Conservation (phyloP, 2,888 invertebrate genomes). For the Mesoligia furuncula region DNA sequence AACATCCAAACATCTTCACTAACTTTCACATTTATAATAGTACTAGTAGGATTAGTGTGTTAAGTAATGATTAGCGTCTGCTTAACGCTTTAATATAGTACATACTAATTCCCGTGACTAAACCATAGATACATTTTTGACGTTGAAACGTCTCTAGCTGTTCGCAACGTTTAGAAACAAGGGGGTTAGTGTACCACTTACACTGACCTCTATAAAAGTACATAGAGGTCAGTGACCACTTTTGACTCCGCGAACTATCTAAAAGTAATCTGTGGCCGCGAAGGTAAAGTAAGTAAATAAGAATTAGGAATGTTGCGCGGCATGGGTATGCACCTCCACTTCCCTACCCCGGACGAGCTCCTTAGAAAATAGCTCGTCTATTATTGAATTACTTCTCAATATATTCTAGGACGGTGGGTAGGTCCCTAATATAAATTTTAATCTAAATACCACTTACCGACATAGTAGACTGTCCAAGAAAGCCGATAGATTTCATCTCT, state of each 20-base stretch:
- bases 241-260: no score
- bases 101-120: background rate
- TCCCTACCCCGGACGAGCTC: background rate
- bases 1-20: no score
- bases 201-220: no score
- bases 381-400: background rate
- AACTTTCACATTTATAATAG: no score
- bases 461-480: slow-evolving; percentile 76
- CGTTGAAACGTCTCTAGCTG: background rate
- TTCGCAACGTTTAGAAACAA: background rate
- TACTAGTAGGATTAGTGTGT: no score
- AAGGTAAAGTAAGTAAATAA: background rate
- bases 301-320: background rate
- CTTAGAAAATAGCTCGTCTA: background rate
- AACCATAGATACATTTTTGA: background rate
- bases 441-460: slow-evolving; percentile 72
- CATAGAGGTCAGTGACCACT: no score
- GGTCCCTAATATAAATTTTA: background rate
- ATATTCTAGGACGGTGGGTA: background rate
- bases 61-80: background rate
- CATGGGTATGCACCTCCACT: background rate
- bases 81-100: background rate
- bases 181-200: background rate
- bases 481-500: slow-evolving; percentile 76
- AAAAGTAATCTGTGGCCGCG: no score